Percentiles rank a stretch among this genome's conserved stretches.
These are phyloP conservation scores for Andricus curvator DNA, from an alignment of 2,888 invertebrate species.

Conservation along the genomic window DNA sequence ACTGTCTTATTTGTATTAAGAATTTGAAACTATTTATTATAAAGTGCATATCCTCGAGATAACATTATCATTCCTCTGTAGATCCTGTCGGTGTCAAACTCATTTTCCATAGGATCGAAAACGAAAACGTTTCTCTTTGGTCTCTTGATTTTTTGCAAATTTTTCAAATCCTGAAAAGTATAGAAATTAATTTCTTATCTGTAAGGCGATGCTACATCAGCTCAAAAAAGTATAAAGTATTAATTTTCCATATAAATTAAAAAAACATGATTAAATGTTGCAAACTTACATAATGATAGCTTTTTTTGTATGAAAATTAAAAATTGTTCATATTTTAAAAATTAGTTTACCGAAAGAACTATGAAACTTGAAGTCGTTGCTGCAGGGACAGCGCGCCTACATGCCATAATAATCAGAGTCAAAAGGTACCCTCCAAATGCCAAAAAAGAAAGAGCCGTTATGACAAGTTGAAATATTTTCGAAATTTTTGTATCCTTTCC, in stretches of 20 bases:
- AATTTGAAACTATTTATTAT: constrained; percentile 41
- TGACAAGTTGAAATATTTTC: constrained; percentile 87
- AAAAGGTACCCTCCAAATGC: constrained; percentile 92
- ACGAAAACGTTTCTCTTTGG: constrained; percentile 66
- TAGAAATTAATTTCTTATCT: not conserved
- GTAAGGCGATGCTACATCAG: not conserved
- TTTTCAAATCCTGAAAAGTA: constrained; percentile 60
- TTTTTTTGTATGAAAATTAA: not conserved
- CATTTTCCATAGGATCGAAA: constrained; percentile 63
- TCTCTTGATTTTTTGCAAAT: constrained; percentile 64
- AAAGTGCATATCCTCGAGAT: constrained; percentile 66
- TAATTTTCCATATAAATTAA: no score
- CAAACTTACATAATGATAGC: not conserved
- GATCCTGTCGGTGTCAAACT: constrained; percentile 69
- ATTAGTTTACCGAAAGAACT: constrained; percentile 70
- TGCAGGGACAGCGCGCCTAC: constrained; percentile 81
- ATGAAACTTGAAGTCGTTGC: constrained; percentile 70
- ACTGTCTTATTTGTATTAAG: not conserved
- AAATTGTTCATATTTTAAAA: not conserved
- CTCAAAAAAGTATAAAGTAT: no score
- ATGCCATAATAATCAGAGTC: constrained; percentile 87
- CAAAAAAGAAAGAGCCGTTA: constrained; percentile 89
- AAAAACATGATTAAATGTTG: not conserved
- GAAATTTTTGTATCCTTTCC: constrained; percentile 83
- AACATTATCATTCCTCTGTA: constrained; percentile 74